These are phyloP conservation scores for Dasysyrphus albostriatus DNA, from an alignment of 2,888 invertebrate genomes.

Conservation along the genomic window DNA sequence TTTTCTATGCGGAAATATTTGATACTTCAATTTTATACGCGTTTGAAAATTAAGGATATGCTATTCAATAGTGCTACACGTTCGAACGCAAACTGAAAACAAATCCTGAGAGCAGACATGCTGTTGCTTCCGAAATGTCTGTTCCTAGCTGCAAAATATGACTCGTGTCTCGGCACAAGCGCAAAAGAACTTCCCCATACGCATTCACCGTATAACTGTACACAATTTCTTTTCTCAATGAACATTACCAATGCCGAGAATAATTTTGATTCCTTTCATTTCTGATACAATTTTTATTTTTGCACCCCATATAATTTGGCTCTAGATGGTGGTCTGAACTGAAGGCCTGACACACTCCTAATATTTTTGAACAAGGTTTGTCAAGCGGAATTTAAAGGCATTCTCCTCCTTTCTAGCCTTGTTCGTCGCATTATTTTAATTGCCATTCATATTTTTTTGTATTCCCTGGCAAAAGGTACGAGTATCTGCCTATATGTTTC, in stretches of 20 bases:
- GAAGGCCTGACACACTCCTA: conserved; percentile 59
- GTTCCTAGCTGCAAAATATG: conserved; percentile 30
- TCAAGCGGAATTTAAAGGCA: conserved; percentile 53
- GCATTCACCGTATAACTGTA: not conserved
- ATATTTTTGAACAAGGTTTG: conserved; percentile 47
- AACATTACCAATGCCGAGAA: conserved; percentile 38
- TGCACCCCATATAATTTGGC: conserved; percentile 53
- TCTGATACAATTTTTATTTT: conserved; percentile 32
- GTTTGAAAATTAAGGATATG: not conserved
- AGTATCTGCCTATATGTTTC: not conserved
- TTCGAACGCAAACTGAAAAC: conserved; percentile 66
- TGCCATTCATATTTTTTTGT: conserved; percentile 56
- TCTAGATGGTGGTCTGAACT: conserved; percentile 42
- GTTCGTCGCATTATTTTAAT: conserved; percentile 70
- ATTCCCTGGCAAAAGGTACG: conserved; percentile 5
- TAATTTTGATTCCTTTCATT: conserved; percentile 39
- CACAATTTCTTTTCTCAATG: conserved; percentile 56
- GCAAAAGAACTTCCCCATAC: conserved; percentile 53
- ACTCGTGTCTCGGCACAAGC: conserved; percentile 68
- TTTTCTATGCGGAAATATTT: conserved; percentile 29
- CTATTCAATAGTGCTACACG: conserved; percentile 62
- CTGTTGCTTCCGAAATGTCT: conserved; percentile 65
- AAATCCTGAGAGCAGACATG: conserved; percentile 45
- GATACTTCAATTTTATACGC: conserved; percentile 3
- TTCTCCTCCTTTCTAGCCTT: conserved; percentile 26